Conservation (phyloP, 2,113 vertebrate species). For the Podarcis muralis region DNA sequence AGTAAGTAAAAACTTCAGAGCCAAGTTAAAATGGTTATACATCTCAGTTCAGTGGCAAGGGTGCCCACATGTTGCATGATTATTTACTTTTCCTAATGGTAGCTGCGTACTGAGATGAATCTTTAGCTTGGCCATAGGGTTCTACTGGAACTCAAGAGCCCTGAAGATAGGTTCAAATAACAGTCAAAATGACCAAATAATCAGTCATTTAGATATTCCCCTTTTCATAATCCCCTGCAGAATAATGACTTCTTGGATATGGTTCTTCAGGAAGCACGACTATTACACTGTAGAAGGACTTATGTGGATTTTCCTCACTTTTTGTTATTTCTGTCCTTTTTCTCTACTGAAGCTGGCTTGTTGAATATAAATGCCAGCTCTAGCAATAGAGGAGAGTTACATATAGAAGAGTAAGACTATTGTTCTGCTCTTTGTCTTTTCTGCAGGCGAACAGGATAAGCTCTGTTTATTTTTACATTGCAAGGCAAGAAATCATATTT, state of each 20-base stretch:
- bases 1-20: constrained; percentile 21
- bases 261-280: background rate
- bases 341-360: constrained; percentile 29
- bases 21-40: constrained; percentile 15
- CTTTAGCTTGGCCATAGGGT: constrained; percentile 23
- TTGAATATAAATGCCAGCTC: background rate
- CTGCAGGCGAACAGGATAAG: constrained; percentile 48
- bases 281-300: constrained; percentile 9
- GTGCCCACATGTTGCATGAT: constrained; percentile 19
- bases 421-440: constrained; percentile 38
- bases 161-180: background rate
- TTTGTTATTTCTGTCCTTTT: constrained; percentile 27
- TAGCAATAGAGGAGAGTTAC: background rate
- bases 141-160: constrained; percentile 31
- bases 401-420: constrained; percentile 8
- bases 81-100: constrained; percentile 38
- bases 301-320: constrained; percentile 19
- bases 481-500: constrained; percentile 27
- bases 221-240: constrained; percentile 27
- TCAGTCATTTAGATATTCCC: constrained; percentile 19
- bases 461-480: constrained; percentile 48
- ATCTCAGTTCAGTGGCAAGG: constrained; percentile 34
- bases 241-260: constrained; percentile 19
- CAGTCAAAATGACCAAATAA: background rate
- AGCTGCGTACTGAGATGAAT: constrained; percentile 31